Percentiles rank a stretch among this genome's conserved stretches.
Evolutionary conservation across 1,140 invertebrate species (phyloP).

Genomic region (Meteorus sp.): DNA sequence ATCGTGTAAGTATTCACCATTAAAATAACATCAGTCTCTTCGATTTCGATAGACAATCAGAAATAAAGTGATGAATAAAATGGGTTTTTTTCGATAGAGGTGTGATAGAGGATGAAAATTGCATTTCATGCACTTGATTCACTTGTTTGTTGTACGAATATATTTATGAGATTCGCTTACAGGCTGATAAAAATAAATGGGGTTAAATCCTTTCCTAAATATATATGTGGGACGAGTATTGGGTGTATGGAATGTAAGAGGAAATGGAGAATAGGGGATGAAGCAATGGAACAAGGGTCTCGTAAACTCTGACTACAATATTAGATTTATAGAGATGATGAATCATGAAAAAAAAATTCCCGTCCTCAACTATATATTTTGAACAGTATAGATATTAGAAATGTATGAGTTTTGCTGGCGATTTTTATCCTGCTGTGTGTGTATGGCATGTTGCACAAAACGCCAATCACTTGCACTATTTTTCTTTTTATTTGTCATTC

Average conservation of each 20-base stretch:
- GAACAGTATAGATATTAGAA: neutral
- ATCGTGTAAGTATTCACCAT: too few species aligned
- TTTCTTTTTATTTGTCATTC: neutral
- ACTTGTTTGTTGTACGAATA: slow-evolving; percentile 4
- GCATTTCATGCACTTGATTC: slow-evolving; percentile 1
- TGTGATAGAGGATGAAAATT: neutral
- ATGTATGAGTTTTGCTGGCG: slow-evolving; percentile 1
- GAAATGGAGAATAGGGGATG: neutral
- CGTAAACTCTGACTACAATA: slow-evolving; percentile 13
- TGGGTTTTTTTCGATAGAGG: neutral
- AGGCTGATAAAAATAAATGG: slow-evolving; percentile 19
- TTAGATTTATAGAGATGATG: slow-evolving; percentile 17
- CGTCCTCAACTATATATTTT: too few species aligned
- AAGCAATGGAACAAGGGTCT: neutral
- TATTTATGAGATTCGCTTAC: slow-evolving; percentile 15
- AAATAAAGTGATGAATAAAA: neutral
- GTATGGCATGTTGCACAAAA: too few species aligned
- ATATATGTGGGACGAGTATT: neutral
- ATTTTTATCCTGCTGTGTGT: neutral
- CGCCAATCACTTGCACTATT: neutral
- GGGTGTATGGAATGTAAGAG: neutral
- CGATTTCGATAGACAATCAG: too few species aligned
- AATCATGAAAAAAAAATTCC: slow-evolving; percentile 22
- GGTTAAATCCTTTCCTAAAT: slow-evolving; percentile 8
- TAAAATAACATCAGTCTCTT: too few species aligned